phyloP scores from a whole-genome alignment of 2,888 invertebrate genomes.

The Agriotes lineatus region DNA sequence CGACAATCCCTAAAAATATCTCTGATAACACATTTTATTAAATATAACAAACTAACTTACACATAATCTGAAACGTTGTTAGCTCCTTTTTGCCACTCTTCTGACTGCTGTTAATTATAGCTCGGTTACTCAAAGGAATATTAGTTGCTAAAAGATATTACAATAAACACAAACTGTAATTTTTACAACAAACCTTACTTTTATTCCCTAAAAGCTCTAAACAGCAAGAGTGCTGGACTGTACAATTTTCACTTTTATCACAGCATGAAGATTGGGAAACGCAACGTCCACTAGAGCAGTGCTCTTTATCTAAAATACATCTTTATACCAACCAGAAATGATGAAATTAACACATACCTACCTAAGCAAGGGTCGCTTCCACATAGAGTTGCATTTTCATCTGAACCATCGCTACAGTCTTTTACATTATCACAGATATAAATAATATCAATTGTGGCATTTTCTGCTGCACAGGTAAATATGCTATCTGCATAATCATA shows the following conservation, averaged over 20 bases:
- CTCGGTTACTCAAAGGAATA: too few relatives aligned
- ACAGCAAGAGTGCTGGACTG: background rate
- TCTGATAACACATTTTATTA: background rate
- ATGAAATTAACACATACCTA: background rate
- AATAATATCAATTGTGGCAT: background rate
- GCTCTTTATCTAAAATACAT: background rate
- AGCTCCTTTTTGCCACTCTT: background rate
- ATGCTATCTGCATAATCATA: background rate
- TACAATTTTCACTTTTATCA: background rate
- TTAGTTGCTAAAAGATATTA: too few relatives aligned
- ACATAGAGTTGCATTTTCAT: constrained; percentile 1
- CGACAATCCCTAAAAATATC: too few relatives aligned
- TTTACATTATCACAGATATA: constrained; percentile 7
- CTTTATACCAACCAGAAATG: background rate
- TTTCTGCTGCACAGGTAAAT: background rate
- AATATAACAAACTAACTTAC: background rate
- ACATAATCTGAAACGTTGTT: background rate
- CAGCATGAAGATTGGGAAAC: background rate
- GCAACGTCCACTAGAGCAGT: background rate
- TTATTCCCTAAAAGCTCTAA: too few relatives aligned
- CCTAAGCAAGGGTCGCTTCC: background rate
- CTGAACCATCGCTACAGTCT: constrained; percentile 19
- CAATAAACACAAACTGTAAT: too few relatives aligned
- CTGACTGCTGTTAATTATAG: too few relatives aligned
- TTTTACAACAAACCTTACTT: too few relatives aligned